These are phyloP conservation scores for Nephrotoma flavescens DNA, from an alignment of 2,888 invertebrate species.

Conservation along the genomic window DNA sequence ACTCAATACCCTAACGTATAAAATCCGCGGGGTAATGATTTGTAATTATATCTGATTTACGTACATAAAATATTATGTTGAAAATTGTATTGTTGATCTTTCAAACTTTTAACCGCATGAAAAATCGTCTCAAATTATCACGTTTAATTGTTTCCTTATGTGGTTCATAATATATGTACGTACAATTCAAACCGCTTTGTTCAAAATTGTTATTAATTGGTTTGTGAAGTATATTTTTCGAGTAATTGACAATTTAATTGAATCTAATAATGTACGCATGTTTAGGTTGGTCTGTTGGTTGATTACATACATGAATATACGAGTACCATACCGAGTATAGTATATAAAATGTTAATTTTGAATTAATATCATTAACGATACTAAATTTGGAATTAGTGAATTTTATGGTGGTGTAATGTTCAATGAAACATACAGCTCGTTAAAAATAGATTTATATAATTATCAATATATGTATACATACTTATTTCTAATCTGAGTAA, in stretches of 20 bases:
- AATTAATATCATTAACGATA: no score
- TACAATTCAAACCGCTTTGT: background rate
- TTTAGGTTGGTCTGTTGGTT: background rate
- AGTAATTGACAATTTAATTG: background rate
- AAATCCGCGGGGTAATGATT: background rate
- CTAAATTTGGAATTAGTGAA: no score
- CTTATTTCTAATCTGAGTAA: no score
- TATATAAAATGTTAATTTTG: no score
- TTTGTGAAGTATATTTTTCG: background rate
- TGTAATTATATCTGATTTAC: background rate
- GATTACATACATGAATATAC: background rate
- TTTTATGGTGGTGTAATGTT: no score
- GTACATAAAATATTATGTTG: background rate
- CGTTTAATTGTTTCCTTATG: background rate
- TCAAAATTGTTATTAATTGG: background rate
- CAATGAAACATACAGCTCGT: no score
- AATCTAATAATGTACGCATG: background rate
- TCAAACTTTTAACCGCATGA: background rate
- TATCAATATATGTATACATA: no score
- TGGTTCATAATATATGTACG: background rate
- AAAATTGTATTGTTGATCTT: background rate
- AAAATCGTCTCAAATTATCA: background rate
- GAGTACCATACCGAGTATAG: background rate
- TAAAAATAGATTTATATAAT: no score
- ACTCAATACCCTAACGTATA: background rate